phyloP scores from a whole-genome alignment of 2,113 vertebrate species.

The Circaetus gallicus region DNA sequence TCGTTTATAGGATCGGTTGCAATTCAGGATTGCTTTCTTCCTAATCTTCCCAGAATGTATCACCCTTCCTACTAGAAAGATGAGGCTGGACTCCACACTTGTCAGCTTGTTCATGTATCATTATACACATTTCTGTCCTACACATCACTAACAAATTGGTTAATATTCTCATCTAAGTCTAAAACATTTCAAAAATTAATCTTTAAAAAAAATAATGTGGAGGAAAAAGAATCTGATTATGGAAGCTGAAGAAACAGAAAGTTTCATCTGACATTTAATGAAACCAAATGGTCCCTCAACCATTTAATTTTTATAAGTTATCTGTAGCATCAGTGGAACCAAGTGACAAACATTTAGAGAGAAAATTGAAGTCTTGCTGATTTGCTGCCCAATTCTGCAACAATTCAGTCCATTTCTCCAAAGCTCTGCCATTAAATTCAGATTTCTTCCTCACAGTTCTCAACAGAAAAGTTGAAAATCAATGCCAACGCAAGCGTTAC shows the following conservation, averaged over 20 bases:
- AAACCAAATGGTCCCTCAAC: not conserved
- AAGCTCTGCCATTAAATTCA: not conserved
- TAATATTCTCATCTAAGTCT: not conserved
- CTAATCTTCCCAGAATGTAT: not conserved
- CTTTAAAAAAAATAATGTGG: not conserved
- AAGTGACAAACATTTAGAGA: not conserved
- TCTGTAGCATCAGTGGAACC: not conserved
- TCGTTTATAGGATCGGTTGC: not conserved
- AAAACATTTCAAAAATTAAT: not conserved
- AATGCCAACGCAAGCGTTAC: not conserved
- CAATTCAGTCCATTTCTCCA: not conserved
- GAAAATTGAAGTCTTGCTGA: not conserved
- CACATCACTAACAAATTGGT: not conserved
- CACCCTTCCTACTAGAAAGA: not conserved
- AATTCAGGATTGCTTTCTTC: not conserved
- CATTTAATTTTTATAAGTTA: not conserved
- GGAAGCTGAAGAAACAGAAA: not conserved
- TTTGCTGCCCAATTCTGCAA: not conserved
- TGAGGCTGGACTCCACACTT: not conserved
- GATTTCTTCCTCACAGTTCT: not conserved
- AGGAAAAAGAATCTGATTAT: not conserved
- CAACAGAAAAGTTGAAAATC: not conserved
- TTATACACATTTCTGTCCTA: not conserved
- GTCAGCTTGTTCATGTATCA: not conserved
- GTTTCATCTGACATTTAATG: not conserved